Evolutionary conservation across 2,888 invertebrate species (phyloP).

Genomic region (Melinaea menophilus): DNA sequence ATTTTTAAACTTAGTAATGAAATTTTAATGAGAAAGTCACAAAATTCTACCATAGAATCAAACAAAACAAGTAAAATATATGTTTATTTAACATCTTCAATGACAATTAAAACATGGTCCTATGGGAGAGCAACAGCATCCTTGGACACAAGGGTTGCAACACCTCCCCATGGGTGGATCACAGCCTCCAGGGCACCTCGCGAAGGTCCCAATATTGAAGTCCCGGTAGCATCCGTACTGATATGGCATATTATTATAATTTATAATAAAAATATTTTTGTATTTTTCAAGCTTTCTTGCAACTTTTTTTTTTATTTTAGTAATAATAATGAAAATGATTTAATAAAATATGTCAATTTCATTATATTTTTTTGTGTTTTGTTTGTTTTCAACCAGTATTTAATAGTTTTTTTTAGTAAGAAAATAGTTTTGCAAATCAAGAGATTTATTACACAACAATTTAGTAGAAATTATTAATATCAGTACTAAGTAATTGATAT

Average conservation of each 20-base stretch:
- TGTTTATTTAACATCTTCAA: conserved; percentile 16
- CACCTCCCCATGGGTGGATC: conserved; percentile 37
- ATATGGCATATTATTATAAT: conserved; percentile 43
- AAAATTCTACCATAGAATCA: no score
- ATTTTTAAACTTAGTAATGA: neutral
- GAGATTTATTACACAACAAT: no score
- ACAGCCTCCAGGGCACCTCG: conserved; percentile 55
- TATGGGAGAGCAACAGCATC: conserved; percentile 43
- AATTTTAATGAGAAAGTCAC: no score
- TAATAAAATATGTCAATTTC: no score
- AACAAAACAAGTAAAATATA: conserved; percentile 10
- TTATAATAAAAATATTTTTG: conserved; percentile 13
- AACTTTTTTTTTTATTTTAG: conserved; percentile 14
- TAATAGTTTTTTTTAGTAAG: no score
- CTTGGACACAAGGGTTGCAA: conserved; percentile 34
- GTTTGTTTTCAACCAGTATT: no score
- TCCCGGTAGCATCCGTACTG: conserved; percentile 58
- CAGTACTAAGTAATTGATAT: no score
- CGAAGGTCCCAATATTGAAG: conserved; percentile 56
- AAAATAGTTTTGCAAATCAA: no score
- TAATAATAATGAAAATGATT: no score
- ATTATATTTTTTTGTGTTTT: no score
- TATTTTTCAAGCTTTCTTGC: conserved; percentile 16
- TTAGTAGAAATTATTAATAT: no score
- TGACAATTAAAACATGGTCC: conserved; percentile 55